Evolutionary conservation across 1,140 invertebrate genomes (phyloP).

Genomic region (Tetramorium alpestre): DNA sequence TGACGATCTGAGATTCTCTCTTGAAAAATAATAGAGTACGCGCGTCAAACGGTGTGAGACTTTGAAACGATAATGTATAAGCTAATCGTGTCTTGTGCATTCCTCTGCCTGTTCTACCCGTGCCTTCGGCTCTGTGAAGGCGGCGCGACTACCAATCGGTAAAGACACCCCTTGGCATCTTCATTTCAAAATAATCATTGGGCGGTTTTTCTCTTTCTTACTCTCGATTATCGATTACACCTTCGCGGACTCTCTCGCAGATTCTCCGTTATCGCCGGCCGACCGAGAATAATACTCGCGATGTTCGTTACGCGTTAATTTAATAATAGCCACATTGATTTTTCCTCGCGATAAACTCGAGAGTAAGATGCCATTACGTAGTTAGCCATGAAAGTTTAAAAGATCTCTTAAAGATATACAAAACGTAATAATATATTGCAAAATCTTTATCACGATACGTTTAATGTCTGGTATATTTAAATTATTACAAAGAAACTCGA

Average conservation of each 20-base stretch:
- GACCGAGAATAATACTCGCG: background rate
- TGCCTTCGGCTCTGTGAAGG: slow-evolving; percentile 41
- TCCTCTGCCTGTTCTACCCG: slow-evolving; percentile 62
- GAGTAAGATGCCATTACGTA: background rate
- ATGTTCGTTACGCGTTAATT: background rate
- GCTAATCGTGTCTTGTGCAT: slow-evolving; percentile 11
- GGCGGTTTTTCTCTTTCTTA: background rate
- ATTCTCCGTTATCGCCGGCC: background rate
- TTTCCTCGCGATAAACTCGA: slow-evolving; percentile 9
- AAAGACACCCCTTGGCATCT: slow-evolving; percentile 16
- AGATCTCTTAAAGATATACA: background rate
- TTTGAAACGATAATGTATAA: slow-evolving; percentile 44
- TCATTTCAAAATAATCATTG: background rate
- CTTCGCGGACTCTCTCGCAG: too few species aligned
- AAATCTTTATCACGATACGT: background rate
- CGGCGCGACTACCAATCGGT: slow-evolving; percentile 66
- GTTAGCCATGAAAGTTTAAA: background rate
- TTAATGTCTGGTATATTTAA: background rate
- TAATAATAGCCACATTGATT: slow-evolving; percentile 34
- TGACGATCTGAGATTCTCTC: background rate
- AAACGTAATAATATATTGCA: background rate
- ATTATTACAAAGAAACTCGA: background rate
- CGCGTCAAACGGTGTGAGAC: background rate
- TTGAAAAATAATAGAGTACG: background rate
- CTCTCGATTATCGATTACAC: background rate